phyloP scores from a whole-genome alignment of 2,113 vertebrate species.

The Danionella cerebrum region DNA sequence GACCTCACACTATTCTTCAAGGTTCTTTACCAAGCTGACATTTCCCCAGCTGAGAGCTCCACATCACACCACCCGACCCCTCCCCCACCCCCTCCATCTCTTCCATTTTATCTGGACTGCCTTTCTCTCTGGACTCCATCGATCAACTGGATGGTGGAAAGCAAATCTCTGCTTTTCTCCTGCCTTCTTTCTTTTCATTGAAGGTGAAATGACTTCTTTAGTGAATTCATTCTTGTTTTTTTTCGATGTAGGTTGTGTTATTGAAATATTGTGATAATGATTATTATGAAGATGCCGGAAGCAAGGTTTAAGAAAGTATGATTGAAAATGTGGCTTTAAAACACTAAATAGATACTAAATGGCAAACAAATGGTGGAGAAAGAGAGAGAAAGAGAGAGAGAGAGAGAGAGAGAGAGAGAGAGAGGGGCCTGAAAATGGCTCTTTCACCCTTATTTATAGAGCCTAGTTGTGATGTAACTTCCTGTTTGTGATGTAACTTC shows the following conservation, averaged over 20 bases:
- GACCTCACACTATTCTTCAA: background rate
- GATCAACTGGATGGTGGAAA: constrained; percentile 37
- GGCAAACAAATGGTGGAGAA: no score
- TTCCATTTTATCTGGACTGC: constrained; percentile 12
- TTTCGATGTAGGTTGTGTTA: background rate
- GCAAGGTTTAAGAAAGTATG: no score
- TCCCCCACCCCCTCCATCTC: background rate
- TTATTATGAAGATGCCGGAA: no score
- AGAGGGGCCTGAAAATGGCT: no score
- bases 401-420: no score
- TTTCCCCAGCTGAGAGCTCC: background rate
- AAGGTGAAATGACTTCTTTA: constrained; percentile 45
- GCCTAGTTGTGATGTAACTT: no score
- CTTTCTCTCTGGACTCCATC: constrained; percentile 18
- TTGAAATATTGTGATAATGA: constrained; percentile 41
- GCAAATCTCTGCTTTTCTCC: constrained; percentile 33
- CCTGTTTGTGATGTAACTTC: no score
- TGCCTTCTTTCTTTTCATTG: constrained; percentile 9
- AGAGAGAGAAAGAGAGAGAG: no score
- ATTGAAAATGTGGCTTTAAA: no score
- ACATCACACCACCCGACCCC: background rate
- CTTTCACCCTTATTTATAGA: no score
- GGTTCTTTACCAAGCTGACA: background rate
- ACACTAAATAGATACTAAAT: no score
- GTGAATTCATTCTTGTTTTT: constrained; percentile 27